Percentiles rank a stretch among this genome's conserved stretches.
These are phyloP conservation scores for Escarpia spicata DNA, from an alignment of 2,888 invertebrate species.

Conservation along the genomic window DNA sequence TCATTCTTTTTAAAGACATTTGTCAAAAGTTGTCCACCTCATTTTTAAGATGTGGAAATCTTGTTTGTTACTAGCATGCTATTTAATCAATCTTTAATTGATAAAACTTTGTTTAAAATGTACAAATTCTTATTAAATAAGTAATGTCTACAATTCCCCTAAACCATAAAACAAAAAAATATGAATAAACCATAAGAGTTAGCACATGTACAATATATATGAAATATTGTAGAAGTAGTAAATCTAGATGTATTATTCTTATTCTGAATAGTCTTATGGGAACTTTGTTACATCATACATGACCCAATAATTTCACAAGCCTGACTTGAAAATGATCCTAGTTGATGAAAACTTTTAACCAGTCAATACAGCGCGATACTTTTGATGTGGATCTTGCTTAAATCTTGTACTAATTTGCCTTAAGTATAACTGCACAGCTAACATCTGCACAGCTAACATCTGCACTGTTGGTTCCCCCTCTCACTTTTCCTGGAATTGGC, in stretches of 20 bases:
- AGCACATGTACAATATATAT: background rate
- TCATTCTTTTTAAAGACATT: background rate
- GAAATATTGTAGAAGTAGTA: too few species aligned
- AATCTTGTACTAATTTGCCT: background rate
- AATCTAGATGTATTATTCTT: too few species aligned
- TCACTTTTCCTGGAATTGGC: background rate
- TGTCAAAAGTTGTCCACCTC: background rate
- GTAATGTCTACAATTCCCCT: background rate
- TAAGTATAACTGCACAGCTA: background rate
- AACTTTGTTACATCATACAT: too few species aligned
- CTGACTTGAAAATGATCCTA: background rate
- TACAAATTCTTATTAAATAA: background rate
- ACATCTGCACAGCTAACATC: background rate
- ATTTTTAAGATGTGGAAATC: background rate
- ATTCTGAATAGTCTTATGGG: too few species aligned
- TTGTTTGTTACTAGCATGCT: background rate
- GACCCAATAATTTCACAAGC: too few species aligned
- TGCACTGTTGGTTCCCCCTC: background rate
- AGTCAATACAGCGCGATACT: background rate
- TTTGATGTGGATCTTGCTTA: background rate
- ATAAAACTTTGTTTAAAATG: background rate
- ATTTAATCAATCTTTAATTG: background rate
- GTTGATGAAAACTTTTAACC: background rate
- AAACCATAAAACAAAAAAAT: background rate
- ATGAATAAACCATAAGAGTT: background rate